phyloP scores from a whole-genome alignment of 2,113 vertebrate species.

The Ochotona princeps region DNA sequence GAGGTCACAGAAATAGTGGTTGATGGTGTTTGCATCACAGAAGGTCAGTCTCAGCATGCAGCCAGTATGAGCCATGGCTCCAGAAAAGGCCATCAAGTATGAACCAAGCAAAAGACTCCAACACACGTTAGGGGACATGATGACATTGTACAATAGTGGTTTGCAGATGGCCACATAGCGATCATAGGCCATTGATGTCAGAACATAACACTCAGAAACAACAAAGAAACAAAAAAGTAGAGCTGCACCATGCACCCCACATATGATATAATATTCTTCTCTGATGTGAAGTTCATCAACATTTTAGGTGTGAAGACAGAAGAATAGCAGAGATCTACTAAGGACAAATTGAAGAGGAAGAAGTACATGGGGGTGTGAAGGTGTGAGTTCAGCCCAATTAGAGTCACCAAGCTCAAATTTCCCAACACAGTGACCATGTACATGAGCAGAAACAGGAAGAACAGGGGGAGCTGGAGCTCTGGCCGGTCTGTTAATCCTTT shows the following conservation, averaged over 20 bases:
- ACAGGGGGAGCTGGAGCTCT: neutral
- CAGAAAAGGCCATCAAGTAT: slow-evolving; percentile 30
- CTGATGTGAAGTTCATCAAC: slow-evolving; percentile 40
- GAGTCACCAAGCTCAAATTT: slow-evolving; percentile 15
- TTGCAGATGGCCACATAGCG: slow-evolving; percentile 63
- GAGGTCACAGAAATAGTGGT: slow-evolving; percentile 63
- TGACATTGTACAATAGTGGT: slow-evolving; percentile 23
- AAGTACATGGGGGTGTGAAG: slow-evolving; percentile 63
- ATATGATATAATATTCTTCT: slow-evolving; percentile 65
- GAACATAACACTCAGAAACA: slow-evolving; percentile 52
- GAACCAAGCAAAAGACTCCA: slow-evolving; percentile 18
- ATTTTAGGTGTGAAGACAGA: slow-evolving; percentile 66
- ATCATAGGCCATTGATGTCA: slow-evolving; percentile 69
- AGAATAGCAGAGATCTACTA: neutral
- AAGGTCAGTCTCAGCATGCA: slow-evolving; percentile 48
- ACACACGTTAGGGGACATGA: slow-evolving; percentile 3
- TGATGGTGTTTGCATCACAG: slow-evolving; percentile 35
- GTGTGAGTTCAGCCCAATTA: slow-evolving; percentile 30
- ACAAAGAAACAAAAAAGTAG: slow-evolving; percentile 41
- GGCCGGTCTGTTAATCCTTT: neutral
- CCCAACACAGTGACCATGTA: neutral
- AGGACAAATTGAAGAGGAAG: slow-evolving; percentile 72
- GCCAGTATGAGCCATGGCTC: neutral
- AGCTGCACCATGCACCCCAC: slow-evolving; percentile 50
- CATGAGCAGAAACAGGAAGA: slow-evolving; percentile 24